These are phyloP conservation scores for Parnassius apollo DNA, from an alignment of 2,888 invertebrate species.

Conservation along the genomic window DNA sequence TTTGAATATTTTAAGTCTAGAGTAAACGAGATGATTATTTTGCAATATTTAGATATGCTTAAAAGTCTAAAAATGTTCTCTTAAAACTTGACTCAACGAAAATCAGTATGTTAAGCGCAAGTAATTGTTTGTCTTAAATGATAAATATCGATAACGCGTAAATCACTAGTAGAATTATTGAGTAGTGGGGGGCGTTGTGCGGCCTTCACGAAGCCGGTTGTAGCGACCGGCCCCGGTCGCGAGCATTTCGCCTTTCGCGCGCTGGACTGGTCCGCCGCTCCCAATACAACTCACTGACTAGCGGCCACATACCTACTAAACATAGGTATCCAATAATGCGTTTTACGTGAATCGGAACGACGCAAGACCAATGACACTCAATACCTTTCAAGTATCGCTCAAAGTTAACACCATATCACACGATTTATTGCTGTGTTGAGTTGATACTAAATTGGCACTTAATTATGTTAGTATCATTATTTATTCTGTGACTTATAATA, in stretches of 20 bases:
- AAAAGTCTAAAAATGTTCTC: too few relatives aligned
- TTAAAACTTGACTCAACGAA: too few relatives aligned
- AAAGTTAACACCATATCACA: neutral
- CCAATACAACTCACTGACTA: constrained; percentile 47
- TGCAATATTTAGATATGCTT: too few relatives aligned
- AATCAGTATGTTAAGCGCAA: too few relatives aligned
- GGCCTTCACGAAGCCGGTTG: constrained; percentile 80
- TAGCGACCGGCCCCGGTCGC: constrained; percentile 62
- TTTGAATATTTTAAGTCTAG: too few relatives aligned
- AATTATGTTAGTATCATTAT: too few relatives aligned
- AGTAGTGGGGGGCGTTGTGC: constrained; percentile 61
- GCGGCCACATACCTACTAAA: constrained; percentile 27
- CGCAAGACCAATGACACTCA: constrained; percentile 5
- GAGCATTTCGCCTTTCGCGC: constrained; percentile 77
- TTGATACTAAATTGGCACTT: too few relatives aligned
- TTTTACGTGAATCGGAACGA: constrained; percentile 23
- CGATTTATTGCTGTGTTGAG: too few relatives aligned
- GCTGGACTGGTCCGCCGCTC: constrained; percentile 65
- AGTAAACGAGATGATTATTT: too few relatives aligned
- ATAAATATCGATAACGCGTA: constrained; percentile 59
- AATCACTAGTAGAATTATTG: constrained; percentile 51
- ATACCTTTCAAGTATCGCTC: neutral
- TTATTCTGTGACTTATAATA: too few relatives aligned
- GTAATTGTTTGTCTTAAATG: neutral
- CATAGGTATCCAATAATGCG: constrained; percentile 35